phyloP scores from a whole-genome alignment of 2,113 vertebrate genomes.

The Enhydra lutris region DNA sequence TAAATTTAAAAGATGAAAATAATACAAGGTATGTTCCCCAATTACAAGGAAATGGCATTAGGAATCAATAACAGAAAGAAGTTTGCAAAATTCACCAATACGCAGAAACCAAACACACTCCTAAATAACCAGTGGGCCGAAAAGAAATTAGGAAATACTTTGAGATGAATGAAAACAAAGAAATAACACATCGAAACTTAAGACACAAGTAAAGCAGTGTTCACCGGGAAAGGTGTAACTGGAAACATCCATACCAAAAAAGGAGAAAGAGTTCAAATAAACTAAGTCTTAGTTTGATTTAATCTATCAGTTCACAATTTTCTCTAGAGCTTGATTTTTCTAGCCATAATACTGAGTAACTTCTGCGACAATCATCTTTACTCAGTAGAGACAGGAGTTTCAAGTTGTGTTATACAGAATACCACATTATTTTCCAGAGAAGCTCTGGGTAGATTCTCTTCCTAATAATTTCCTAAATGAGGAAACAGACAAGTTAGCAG shows the following conservation, averaged over 20 bases:
- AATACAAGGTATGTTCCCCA: neutral
- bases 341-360: neutral
- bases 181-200: neutral
- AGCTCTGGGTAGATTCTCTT: neutral
- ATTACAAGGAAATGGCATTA: neutral
- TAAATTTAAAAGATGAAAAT: neutral
- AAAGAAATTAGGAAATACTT: conserved; percentile 2
- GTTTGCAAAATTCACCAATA: neutral
- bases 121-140: neutral
- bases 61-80: neutral
- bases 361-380: neutral
- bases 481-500: neutral
- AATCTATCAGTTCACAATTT: neutral
- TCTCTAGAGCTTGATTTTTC: neutral
- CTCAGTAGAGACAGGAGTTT: neutral
- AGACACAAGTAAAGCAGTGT: neutral
- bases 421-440: neutral
- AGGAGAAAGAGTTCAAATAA: neutral
- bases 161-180: conserved; percentile 3
- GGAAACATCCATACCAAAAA: neutral
- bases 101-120: neutral
- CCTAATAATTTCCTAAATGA: neutral
- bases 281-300: neutral
- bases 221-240: neutral
- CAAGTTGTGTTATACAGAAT: neutral